phyloP scores from a whole-genome alignment of 2,888 invertebrate genomes.

The Sphaeridia pumilis region DNA sequence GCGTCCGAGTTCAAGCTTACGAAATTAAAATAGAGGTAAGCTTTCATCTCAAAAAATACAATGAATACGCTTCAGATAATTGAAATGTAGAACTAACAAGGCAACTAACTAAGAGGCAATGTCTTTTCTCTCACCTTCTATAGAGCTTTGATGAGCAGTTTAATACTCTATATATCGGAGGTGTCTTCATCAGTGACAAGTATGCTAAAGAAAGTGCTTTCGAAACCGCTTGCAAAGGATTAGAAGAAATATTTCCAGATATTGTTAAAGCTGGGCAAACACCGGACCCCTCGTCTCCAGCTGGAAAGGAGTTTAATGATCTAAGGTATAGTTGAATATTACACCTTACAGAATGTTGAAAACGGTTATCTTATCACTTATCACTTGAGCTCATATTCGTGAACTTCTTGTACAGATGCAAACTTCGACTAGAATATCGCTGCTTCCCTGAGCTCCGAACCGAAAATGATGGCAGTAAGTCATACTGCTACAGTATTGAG shows the following conservation, averaged over 20 bases:
- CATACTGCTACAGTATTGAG: not conserved
- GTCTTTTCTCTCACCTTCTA: not conserved
- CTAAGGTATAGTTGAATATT: not conserved
- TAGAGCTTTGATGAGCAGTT: conserved; percentile 8
- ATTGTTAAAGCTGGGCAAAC: not conserved
- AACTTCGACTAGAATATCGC: not conserved
- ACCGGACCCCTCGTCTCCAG: too few relatives aligned
- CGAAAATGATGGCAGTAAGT: not conserved
- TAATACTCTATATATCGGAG: not conserved
- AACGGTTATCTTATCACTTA: not conserved
- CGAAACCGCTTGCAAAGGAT: not conserved
- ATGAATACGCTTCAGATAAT: not conserved
- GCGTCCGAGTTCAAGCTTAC: not conserved
- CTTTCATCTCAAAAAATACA: too few relatives aligned
- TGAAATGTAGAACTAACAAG: not conserved
- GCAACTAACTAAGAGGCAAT: not conserved
- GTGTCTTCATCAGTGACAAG: not conserved
- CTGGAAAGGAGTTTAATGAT: not conserved
- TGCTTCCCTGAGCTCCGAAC: not conserved
- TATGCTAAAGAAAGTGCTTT: conserved; percentile 7
- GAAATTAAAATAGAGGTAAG: conserved; percentile 6
- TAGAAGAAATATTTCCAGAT: conserved; percentile 2
- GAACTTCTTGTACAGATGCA: not conserved
- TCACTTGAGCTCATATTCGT: not conserved
- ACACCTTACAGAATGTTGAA: not conserved